A percentile compares a stretch with the other conserved stretches of the same genome.
phyloP scores from a whole-genome alignment of 2,888 invertebrate species.

The Pristionchus fissidentatus region DNA sequence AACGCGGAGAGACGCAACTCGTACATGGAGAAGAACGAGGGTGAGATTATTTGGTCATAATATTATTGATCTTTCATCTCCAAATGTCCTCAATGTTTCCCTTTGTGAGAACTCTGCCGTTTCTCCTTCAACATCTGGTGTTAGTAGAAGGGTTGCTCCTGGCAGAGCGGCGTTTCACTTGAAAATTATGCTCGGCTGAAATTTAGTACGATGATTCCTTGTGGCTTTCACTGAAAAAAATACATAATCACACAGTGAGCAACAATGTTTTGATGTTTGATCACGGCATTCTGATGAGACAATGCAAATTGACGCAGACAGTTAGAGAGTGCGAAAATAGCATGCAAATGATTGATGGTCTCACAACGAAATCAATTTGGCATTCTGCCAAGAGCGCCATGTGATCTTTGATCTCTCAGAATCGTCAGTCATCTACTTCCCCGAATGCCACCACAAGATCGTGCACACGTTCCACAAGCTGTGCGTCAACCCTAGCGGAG shows the following conservation, averaged over 20 bases:
- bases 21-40: constrained; percentile 33
- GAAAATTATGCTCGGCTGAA: too few species aligned
- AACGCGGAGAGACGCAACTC: background rate
- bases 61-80: background rate
- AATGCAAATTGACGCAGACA: too few species aligned
- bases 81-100: background rate
- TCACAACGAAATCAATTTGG: too few species aligned
- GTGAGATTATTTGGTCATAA: background rate
- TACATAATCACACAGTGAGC: too few species aligned
- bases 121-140: background rate
- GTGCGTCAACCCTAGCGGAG: constrained; percentile 72
- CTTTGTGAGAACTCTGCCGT: background rate
- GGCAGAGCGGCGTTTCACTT: too few species aligned
- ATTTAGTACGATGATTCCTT: too few species aligned
- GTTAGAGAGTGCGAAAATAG: too few species aligned
- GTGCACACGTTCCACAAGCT: constrained; percentile 71
- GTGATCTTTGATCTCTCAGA: constrained; percentile 35
- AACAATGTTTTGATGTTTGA: too few species aligned
- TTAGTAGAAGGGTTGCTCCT: too few species aligned
- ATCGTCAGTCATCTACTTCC: constrained; percentile 54
- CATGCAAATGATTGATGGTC: too few species aligned
- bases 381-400: background rate
- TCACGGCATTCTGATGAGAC: too few species aligned
- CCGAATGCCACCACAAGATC: constrained; percentile 76
- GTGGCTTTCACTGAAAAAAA: too few species aligned